Base-by-base conservation (phyloP, 2,113 vertebrate genomes). In the Sinocyclocheilus anophthalmus region DNA sequence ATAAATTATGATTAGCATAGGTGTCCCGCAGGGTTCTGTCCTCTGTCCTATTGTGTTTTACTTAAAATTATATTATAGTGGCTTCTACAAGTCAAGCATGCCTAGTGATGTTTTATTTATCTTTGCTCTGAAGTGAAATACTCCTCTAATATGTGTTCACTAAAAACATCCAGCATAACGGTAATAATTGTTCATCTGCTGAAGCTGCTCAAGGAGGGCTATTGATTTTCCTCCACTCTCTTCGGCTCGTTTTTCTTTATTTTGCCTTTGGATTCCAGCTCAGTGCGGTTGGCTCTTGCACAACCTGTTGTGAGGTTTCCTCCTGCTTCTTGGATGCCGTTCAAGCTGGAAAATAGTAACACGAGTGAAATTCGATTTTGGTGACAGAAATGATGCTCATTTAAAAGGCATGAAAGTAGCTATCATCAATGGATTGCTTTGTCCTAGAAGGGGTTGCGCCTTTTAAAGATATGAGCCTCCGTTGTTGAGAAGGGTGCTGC, bases 141-240 rank as follows among this genome's bases (percentile, higher is more conserved):
- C 83, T 67, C 18, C 45, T 75, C 1, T 76, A 65, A 80, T 93
- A 45, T 76, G 85, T 79, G 84, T 82, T 81, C 91, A 94, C 92
- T 77, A 55, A 55, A 94, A 91, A 92, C 91, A 89, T 94, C 94
- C 93, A 93, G 90, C 91, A 92, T 94, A 69, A 30, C 24, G 18
- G 12, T 82, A 82, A 82, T 70, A 95, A 94, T 95, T 95, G 93
- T 92, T 93, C 91, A 91, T 94, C 94, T 93, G 84, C 92, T 92
- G 90, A 61, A 73, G 50, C 81, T 65, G 57, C 61, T 80, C 90
- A 88, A 91, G 91, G 88, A 87, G 91, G 90, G 85, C 88, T 93
- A 94, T 94, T 93, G 93, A 95, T 94, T 94, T 92, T 93, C 87
- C 91, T 88, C 89, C 90, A n/a, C 70, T 72, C 75, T 75, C 78